Base-by-base conservation (phyloP, 2,113 vertebrate genomes). In the Proterorhinus semilunaris region DNA sequence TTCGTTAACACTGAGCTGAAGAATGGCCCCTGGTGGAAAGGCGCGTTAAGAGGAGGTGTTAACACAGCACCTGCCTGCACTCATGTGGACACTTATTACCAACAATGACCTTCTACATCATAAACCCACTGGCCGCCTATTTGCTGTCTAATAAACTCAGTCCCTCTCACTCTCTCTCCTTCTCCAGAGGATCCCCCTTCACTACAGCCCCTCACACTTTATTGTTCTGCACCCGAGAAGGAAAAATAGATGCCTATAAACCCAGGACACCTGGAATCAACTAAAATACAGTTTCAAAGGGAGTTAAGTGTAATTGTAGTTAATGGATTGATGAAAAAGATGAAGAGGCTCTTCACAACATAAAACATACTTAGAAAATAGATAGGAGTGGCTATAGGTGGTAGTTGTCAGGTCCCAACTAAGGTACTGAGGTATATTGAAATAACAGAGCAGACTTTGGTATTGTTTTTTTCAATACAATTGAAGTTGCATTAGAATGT, bases 71-170 rank as follows among this genome's bases (percentile, higher is more conserved):
- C 92, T 93, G 91, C 88, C 88, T 88, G 86, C 92, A 92, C 90
- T 93, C 91, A 90, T 91, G 88, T 87, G 83, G 92, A 85, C 91
- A 92, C 91, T 93, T 93, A 93, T 93, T 93, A 93, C 92, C 92
- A 94, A 91, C 92, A 92, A 91, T 93, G 92, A 92, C 92, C 93
- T 92, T 93, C 90, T 87, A 92, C 88, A 91, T 91, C 92, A 90
- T 93, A 92, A 94, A 93, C 87, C 86, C 85, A 88, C 88, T 85
- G 86, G 84, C 81, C 79, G 61, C 87, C 90, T 92, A 93, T 93
- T 92, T 92, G 91, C 91, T 90, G 82, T 92, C 91, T 92, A 93
- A 92, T 93, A 93, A 93, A 93, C 86, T 75, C 80, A 87, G 83
- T 79, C 85, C 79, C 87, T 76, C 79, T 82, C 67, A 52, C 71